A percentile compares a stretch with the other conserved stretches of the same genome.
Conservation (phyloP, 2,888 invertebrate genomes). For the Drosophila paramelanica region DNA sequence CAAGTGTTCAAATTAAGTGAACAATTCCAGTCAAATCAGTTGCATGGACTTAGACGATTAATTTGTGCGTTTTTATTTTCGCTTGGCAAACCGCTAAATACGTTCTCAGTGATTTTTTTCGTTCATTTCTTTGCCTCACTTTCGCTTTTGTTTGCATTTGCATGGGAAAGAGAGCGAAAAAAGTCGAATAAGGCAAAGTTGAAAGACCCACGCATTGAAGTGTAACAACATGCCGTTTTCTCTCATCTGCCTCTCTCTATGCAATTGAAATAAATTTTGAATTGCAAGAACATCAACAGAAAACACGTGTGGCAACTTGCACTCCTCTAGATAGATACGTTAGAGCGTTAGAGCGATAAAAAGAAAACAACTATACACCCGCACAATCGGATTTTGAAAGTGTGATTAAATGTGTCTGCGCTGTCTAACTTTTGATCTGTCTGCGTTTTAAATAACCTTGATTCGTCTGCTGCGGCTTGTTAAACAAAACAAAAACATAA, state of each 20-base stretch:
- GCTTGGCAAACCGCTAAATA: constrained; percentile 27
- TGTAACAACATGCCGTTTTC: constrained; percentile 12
- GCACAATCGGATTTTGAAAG: constrained; percentile 42
- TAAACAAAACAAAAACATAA: constrained; percentile 5
- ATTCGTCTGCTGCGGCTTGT: constrained; percentile 46
- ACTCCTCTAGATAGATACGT: constrained; percentile 23
- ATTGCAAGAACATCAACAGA: constrained; percentile 9
- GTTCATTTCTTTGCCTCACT: constrained; percentile 21
- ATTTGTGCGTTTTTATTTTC: constrained; percentile 4
- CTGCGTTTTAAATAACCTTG: constrained; percentile 48
- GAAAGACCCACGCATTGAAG: constrained; percentile 19
- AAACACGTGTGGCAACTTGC: constrained; percentile 44
- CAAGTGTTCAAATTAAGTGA: constrained; percentile 25
- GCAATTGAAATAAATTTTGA: constrained; percentile 1
- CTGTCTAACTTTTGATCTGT: constrained; percentile 8
- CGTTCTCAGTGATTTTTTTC: constrained; percentile 27
- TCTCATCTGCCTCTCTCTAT: constrained; percentile 13
- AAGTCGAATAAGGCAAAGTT: constrained; percentile 4
- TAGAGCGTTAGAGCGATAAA: constrained; percentile 28
- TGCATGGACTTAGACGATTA: constrained; percentile 1
- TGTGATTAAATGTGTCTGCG: constrained; percentile 31
- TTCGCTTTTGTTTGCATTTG: constrained; percentile 51
- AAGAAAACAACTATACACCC: constrained; percentile 18
- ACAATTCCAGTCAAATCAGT: constrained; percentile 14
- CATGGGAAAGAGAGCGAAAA: constrained; percentile 6